Percentiles rank a stretch among this genome's conserved stretches.
These are phyloP conservation scores for Metaphire vulgaris DNA, from an alignment of 1,140 invertebrate genomes.

Conservation along the genomic window DNA sequence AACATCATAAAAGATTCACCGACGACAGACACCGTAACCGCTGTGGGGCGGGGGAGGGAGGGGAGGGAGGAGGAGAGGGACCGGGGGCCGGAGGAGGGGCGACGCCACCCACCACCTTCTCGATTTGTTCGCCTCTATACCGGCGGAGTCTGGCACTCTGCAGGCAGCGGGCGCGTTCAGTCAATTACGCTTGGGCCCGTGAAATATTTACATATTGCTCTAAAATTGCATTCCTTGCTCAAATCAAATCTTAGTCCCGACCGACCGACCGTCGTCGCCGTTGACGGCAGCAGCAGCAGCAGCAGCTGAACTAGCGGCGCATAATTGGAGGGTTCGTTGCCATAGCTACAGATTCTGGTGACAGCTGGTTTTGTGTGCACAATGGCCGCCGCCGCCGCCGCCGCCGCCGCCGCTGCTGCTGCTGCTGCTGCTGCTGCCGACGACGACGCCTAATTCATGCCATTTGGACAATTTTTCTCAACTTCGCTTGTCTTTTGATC, in stretches of 20 bases:
- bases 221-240: neutral
- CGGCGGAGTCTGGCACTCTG: too few relatives aligned
- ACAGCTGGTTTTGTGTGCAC: constrained; percentile 1
- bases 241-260: neutral
- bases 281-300: neutral
- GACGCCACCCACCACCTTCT: neutral
- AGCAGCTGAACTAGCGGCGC: too few relatives aligned
- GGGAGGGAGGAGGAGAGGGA: too few relatives aligned
- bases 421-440: too few relatives aligned
- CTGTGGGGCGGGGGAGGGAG: too few relatives aligned
- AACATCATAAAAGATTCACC: constrained; percentile 1
- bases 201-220: constrained; percentile 1
- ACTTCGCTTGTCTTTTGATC: constrained; percentile 1
- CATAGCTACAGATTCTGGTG: constrained; percentile 1
- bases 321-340: neutral
- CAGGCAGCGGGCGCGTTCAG: neutral
- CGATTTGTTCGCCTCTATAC: too few relatives aligned
- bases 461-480: constrained; percentile 3
- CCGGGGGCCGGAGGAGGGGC: too few relatives aligned
- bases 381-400: neutral
- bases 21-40: neutral
- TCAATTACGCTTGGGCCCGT: neutral
- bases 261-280: neutral
- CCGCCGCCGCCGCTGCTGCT: too few relatives aligned
- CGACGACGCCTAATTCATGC: neutral